A percentile compares a stretch with the other conserved stretches of the same genome.
phyloP scores from a whole-genome alignment of 2,797 vertebrate species.

The Anniella stebbinsi region DNA sequence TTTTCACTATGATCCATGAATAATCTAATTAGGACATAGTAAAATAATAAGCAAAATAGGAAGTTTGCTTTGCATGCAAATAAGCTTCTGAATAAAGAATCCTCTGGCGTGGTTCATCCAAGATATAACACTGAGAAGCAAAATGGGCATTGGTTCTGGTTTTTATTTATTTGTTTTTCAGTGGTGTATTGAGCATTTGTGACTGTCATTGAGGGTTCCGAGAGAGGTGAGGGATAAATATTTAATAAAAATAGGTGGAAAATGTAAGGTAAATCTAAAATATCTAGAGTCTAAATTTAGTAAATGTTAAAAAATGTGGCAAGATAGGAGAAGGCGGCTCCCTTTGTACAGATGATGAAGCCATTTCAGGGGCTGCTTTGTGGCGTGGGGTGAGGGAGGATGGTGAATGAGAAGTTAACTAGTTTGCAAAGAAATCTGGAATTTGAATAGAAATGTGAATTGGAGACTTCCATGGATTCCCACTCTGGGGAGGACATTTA shows the following conservation, averaged over 20 bases:
- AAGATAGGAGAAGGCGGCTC: too few relatives aligned
- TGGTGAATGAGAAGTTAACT: constrained; percentile 1
- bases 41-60: neutral
- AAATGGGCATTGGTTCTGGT: rapidly evolving
- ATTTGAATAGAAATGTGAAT: constrained; percentile 52
- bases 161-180: neutral
- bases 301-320: neutral
- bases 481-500: constrained; percentile 63
- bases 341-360: constrained; percentile 11
- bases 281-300: neutral
- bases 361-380: constrained; percentile 26
- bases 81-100: neutral
- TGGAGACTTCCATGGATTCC: constrained; percentile 58
- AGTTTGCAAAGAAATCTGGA: constrained; percentile 62
- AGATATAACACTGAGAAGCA: neutral
- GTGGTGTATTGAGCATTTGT: neutral
- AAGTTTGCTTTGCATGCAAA: neutral
- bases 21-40: neutral
- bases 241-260: neutral
- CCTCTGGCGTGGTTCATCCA: neutral
- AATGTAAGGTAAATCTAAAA: neutral
- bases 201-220: neutral
- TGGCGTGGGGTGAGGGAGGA: neutral
- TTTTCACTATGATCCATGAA: neutral
- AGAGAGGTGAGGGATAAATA: neutral